Percentiles rank a stretch among this genome's conserved stretches.
These are phyloP conservation scores for Stenoptilia bipunctidactyla DNA, from an alignment of 2,888 invertebrate species.

Conservation along the genomic window DNA sequence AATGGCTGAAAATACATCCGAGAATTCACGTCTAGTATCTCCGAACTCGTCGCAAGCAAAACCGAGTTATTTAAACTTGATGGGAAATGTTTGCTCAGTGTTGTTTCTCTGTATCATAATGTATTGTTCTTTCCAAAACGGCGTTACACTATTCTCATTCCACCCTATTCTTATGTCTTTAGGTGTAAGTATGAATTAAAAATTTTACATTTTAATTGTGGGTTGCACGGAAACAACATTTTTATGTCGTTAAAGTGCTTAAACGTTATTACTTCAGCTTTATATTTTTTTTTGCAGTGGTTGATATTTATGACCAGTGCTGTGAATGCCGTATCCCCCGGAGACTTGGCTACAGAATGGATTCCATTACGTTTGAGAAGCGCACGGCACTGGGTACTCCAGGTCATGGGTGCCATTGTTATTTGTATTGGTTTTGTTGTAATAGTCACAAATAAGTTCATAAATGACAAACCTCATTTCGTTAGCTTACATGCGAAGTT, in stretches of 20 bases:
- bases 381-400: conserved; percentile 62
- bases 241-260: no score
- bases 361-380: conserved; percentile 59
- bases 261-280: no score
- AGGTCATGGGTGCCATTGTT: conserved; percentile 35
- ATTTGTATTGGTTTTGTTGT: conserved; percentile 44
- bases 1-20: conserved; percentile 45
- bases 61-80: conserved; percentile 45
- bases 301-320: conserved; percentile 57
- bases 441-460: conserved; percentile 53
- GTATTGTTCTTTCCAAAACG: conserved; percentile 46
- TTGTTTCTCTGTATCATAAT: conserved; percentile 39
- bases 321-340: conserved; percentile 57
- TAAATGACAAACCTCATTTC: conserved; percentile 42
- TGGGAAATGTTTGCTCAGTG: conserved; percentile 43
- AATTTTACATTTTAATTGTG: neutral
- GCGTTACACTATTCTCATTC: conserved; percentile 48
- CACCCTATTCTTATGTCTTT: conserved; percentile 58
- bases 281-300: conserved; percentile 44
- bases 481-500: conserved; percentile 49
- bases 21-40: conserved; percentile 44
- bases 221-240: neutral
- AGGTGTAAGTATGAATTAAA: conserved; percentile 39
- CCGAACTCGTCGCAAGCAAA: conserved; percentile 32
- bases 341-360: conserved; percentile 64